Evolutionary conservation across 2,113 vertebrate genomes (phyloP), one percentile per base, ranked within the genome.

Genomic region (Mirounga angustirostris): DNA sequence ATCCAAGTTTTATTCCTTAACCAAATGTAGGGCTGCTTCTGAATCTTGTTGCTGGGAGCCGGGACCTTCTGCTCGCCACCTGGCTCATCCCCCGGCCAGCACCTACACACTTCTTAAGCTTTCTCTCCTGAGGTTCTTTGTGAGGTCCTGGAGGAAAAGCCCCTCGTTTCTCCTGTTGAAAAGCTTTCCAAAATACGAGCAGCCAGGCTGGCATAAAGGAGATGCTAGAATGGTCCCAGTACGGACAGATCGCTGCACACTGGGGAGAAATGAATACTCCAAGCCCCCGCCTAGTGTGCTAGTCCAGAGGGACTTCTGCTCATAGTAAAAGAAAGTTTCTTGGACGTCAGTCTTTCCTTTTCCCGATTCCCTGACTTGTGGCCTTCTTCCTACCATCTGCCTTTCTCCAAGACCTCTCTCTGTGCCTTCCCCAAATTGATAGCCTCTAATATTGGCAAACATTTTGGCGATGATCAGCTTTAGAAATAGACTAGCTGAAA

Each of bases 1-100:
- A 28, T 26, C 19, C 21, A 28, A 40, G 28, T 84, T 61, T 69
- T 80, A 50, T 79, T 88, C 30, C 36, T 58, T 80, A 24, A 28
- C 6, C 36, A 21, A 58, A 43, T 9, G 18, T 22, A 13, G 16
- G 50, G 59, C 15, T 16, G 16, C 76, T 56, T 43, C 28, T 52
- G 54, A 28, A 40, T 36, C 26, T 7, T 24, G 26, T 52, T 7
- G n/a, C 5, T 13, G 33, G 22, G 43, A 46, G 26, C n/a, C 19
- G 0, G 12, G 19, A 65, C 7, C 16, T 36, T 16, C 30, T n/a
- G 2, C 61, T 30, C 7, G 26, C n/a, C 16, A 3, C 36, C 12
- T 7, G 36, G n/a, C 26, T 85, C 6, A 28, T 21, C 24, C 21
- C 43, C 9, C n/a, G n/a, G n/a, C 43, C 79, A 43, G 67, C 7